Percentiles rank a stretch among this genome's conserved stretches.
Evolutionary conservation across 23 tunicate species (phyloP).

Genomic region (Trididemnum nubilum): DNA sequence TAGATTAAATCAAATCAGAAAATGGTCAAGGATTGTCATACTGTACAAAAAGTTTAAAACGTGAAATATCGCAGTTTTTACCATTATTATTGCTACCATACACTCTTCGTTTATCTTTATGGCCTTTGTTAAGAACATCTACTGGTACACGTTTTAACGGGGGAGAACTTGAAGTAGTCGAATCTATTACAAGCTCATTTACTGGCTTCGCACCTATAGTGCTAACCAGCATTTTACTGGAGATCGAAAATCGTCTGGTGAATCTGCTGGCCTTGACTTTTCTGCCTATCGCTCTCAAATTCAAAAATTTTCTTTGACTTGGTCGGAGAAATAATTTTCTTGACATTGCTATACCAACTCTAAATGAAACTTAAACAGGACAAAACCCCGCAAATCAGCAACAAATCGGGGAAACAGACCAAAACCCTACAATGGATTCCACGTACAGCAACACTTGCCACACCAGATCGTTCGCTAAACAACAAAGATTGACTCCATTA

Average conservation of each 20-base stretch:
- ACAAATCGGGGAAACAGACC: not conserved
- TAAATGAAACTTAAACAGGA: not conserved
- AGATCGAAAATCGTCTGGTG: not conserved
- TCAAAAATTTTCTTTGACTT: not conserved
- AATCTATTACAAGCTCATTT: too few relatives aligned
- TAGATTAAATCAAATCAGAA: too few relatives aligned
- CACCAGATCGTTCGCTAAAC: too few relatives aligned
- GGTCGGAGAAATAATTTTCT: not conserved
- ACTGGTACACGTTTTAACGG: not conserved
- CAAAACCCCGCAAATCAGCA: not conserved
- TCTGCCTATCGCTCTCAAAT: not conserved
- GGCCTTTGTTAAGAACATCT: not conserved
- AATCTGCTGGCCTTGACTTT: too few relatives aligned
- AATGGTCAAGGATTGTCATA: too few relatives aligned
- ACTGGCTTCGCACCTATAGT: not conserved
- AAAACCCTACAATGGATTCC: too few relatives aligned
- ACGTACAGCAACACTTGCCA: too few relatives aligned
- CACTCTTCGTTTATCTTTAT: too few relatives aligned
- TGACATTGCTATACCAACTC: constrained; percentile 1
- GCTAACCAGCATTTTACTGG: not conserved
- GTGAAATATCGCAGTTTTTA: too few relatives aligned
- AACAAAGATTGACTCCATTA: too few relatives aligned
- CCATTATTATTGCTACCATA: too few relatives aligned
- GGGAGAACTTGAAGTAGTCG: not conserved
- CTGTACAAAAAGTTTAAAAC: too few relatives aligned